phyloP scores from a whole-genome alignment of 2,888 invertebrate species.

The Chrysotoxum bicinctum region DNA sequence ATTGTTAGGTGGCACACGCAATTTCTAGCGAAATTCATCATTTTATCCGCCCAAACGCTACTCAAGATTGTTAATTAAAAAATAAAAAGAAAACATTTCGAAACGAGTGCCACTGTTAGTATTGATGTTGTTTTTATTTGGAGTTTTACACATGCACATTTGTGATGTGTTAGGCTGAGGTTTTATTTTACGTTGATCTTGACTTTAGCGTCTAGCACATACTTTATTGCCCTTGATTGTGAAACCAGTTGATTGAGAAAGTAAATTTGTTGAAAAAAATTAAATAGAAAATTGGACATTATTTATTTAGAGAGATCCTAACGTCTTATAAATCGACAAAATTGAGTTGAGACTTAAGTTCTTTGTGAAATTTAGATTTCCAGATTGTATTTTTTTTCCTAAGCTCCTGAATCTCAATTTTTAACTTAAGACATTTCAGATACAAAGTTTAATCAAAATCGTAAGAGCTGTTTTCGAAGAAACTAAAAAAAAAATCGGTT shows the following conservation, averaged over 20 bases:
- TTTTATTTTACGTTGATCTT: neutral
- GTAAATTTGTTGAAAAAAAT: neutral
- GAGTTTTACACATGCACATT: neutral
- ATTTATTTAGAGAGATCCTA: no score
- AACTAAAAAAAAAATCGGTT: no score
- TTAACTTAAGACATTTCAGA: no score
- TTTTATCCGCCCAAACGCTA: neutral
- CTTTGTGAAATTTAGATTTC: no score
- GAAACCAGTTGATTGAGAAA: neutral
- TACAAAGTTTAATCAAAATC: no score
- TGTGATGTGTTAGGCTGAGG: neutral
- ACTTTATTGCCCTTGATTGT: neutral
- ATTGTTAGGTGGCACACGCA: neutral
- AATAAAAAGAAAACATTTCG: conserved; percentile 7
- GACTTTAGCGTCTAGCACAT: neutral
- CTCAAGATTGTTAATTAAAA: conserved; percentile 32
- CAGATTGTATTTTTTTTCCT: no score
- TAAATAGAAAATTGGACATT: neutral
- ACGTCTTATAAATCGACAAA: no score
- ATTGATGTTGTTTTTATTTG: conserved; percentile 60
- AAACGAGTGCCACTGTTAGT: conserved; percentile 44
- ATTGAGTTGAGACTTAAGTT: no score
- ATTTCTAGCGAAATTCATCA: neutral
- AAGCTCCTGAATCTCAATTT: no score
- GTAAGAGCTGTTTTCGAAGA: no score